These are phyloP conservation scores for Epizoanthus ramosus DNA, from an alignment of 92 coral and sea anemone species.

Conservation along the genomic window DNA sequence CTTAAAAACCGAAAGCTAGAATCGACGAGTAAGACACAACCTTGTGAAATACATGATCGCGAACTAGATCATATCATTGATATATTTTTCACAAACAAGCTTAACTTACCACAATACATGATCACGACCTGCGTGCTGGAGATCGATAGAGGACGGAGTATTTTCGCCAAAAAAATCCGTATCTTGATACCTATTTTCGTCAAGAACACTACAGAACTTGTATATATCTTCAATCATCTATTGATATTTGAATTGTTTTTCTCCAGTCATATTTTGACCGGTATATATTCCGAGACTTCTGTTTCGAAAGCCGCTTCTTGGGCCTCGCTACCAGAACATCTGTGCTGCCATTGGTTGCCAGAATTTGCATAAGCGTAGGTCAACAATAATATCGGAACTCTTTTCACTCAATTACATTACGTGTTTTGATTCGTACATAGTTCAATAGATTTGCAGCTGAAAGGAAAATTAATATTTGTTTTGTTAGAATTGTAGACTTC, in stretches of 20 bases:
- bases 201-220: no score
- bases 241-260: background rate
- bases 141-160: background rate
- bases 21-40: background rate
- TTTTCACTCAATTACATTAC: no score
- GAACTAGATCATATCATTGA: background rate
- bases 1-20: background rate
- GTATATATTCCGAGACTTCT: background rate
- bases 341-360: constrained; percentile 18
- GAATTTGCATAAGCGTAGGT: constrained; percentile 32
- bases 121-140: background rate
- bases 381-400: constrained; percentile 4
- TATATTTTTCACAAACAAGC: background rate
- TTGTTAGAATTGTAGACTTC: constrained; percentile 1
- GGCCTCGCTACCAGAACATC: constrained; percentile 18
- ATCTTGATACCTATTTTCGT: background rate
- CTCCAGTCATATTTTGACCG: background rate
- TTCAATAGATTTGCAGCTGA: constrained; percentile 23
- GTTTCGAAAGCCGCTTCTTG: constrained; percentile 23
- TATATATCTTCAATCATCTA: no score
- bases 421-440: background rate
- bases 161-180: background rate
- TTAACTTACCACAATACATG: constrained; percentile 11
- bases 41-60: no score
- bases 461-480: constrained; percentile 6